Conservation (phyloP, 1,140 invertebrate species). For the Chlorops oryzae region DNA sequence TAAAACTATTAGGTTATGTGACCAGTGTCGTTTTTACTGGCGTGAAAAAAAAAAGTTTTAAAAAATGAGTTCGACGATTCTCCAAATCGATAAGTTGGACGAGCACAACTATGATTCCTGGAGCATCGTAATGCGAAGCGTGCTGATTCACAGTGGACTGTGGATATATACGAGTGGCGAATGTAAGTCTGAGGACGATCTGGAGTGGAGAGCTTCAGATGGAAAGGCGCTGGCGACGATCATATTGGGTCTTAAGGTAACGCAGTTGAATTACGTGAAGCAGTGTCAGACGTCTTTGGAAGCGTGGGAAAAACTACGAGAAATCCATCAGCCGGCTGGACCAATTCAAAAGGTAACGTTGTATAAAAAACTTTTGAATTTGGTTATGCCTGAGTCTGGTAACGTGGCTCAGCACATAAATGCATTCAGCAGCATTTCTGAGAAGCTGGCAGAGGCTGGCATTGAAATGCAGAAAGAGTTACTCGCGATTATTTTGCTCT, state of each 20-base stretch:
- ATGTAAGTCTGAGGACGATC: no score
- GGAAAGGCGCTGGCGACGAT: constrained; percentile 9
- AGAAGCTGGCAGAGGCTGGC: constrained; percentile 4
- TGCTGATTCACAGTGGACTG: no score
- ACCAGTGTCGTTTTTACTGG: no score
- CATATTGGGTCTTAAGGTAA: background rate
- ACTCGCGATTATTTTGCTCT: constrained; percentile 7
- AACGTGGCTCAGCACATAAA: background rate
- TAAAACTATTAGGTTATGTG: no score
- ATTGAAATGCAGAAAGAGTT: constrained; percentile 5
- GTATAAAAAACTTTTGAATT: background rate
- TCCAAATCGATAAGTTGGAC: no score
- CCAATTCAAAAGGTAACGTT: constrained; percentile 2
- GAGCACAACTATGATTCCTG: no score
- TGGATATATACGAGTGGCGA: no score
- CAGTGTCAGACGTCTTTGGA: background rate
- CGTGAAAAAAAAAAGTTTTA: no score
- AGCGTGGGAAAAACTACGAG: background rate
- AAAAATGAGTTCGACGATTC: no score
- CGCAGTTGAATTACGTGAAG: background rate
- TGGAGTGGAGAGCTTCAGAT: background rate
- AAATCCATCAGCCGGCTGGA: no score
- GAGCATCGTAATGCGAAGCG: no score
- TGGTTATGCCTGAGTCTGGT: background rate
- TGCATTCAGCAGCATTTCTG: background rate